A percentile compares a stretch with the other conserved stretches of the same genome.
These are phyloP conservation scores for Drosophila testacea DNA, from an alignment of 2,888 invertebrate species.

Conservation along the genomic window DNA sequence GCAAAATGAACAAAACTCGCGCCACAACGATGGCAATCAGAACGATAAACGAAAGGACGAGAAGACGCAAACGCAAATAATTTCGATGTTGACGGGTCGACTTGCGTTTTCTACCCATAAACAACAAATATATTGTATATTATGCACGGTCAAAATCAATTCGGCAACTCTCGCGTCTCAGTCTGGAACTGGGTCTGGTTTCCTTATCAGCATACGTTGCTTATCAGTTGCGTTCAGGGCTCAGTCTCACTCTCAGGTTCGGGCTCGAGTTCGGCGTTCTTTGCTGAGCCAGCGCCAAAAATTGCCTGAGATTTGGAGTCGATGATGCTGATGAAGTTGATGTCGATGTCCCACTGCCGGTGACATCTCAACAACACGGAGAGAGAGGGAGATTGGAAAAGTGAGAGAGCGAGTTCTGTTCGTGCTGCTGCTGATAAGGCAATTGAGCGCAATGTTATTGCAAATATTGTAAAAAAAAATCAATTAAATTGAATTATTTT, in stretches of 20 bases:
- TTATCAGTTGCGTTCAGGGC: constrained; percentile 63
- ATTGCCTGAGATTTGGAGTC: constrained; percentile 56
- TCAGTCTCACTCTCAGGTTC: constrained; percentile 18
- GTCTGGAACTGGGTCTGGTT: constrained; percentile 32
- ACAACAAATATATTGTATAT: constrained; percentile 78
- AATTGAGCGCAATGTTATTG: constrained; percentile 39
- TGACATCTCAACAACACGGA: constrained; percentile 59
- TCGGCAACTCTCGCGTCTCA: constrained; percentile 34
- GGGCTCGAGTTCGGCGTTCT: constrained; percentile 39
- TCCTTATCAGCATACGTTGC: constrained; percentile 73
- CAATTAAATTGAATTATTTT: constrained; percentile 44
- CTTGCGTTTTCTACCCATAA: constrained; percentile 85
- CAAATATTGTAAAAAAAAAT: constrained; percentile 26
- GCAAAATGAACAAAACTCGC: constrained; percentile 79
- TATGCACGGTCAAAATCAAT: constrained; percentile 73
- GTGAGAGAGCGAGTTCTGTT: constrained; percentile 33
- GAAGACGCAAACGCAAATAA: constrained; percentile 85
- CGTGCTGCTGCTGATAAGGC: constrained; percentile 49
- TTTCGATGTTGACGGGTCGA: constrained; percentile 85
- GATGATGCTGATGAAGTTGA: constrained; percentile 50
- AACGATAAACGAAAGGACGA: constrained; percentile 79
- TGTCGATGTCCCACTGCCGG: constrained; percentile 56
- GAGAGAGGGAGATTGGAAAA: background rate
- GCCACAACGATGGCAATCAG: constrained; percentile 75
- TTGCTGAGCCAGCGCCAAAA: constrained; percentile 62